A percentile compares a stretch with the other conserved stretches of the same genome.
phyloP scores from a whole-genome alignment of 37 sponge, comb jelly and placozoan genomes.

The Crambe crambe region DNA sequence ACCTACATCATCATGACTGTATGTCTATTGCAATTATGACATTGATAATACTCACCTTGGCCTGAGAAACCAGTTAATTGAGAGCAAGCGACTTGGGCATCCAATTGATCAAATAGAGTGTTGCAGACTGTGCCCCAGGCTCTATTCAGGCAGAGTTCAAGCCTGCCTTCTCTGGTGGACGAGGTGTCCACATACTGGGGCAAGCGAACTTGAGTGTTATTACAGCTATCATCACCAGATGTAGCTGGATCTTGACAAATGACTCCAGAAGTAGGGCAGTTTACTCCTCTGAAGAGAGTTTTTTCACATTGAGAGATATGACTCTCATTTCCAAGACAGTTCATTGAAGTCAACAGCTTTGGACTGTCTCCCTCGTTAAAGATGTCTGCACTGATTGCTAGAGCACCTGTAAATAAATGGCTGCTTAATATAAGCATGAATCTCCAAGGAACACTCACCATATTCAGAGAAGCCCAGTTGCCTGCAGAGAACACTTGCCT shows the following conservation, averaged over 20 bases:
- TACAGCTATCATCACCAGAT: background rate
- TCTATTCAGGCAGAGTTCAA: background rate
- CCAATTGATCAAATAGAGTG: background rate
- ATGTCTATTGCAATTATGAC: background rate
- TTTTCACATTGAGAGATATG: background rate
- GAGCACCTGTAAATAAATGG: background rate
- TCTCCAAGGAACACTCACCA: background rate
- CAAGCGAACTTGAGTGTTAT: too few species aligned
- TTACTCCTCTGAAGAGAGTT: background rate
- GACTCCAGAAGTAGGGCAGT: background rate
- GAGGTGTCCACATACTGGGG: too few species aligned
- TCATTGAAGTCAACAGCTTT: background rate
- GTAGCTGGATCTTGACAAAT: background rate
- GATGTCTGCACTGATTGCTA: background rate
- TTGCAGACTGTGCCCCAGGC: background rate
- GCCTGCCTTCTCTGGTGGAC: background rate
- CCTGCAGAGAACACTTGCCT: background rate
- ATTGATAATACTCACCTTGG: background rate
- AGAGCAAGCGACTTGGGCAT: background rate
- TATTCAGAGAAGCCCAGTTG: background rate
- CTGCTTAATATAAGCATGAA: background rate
- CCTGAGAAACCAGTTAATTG: background rate
- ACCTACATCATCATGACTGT: too few species aligned
- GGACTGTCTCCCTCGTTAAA: background rate
- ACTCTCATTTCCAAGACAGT: background rate